Evolutionary conservation across 30 jellyfish, hydroid and myxozoan species (phyloP), one percentile per base, ranked within the genome.

Genomic region (Catostylus mosaicus): DNA sequence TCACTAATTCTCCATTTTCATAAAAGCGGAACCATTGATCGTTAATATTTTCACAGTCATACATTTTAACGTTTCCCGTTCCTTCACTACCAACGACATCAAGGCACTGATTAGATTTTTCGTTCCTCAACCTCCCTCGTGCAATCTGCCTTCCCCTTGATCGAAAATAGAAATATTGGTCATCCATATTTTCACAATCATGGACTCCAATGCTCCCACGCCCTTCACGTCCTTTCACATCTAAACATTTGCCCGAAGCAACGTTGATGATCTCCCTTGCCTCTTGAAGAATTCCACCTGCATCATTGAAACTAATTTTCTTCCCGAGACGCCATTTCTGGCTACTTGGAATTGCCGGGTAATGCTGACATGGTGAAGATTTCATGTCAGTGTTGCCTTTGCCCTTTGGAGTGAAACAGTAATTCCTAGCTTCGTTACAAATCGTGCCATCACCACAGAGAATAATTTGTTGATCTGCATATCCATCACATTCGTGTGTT

Each of bases 361-460:
- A 12, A 20, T 14, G 34, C 40, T 48, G 35, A 66, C 82, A 69
- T 8, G 34, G 12, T 9, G n/a, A 33, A 14, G 82, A 69, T 22
- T 36, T 35, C 37, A 69, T 66, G 31, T 69, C 48, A 27, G 51
- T 27, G 54, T 50, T 47, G 11, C 85, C 85, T 34, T 24, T 46
- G 23, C n/a, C n/a, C n/a, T n/a, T n/a, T n/a, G 85, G 73, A 11
- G 70, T 52, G 59, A 73, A 73, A 73, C 85, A 73, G 85, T 43
- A 73, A 12, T 73, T 73, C 60, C 24, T 30, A 30, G 59, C 70
- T 66, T 73, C 37, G 73, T 73, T 73, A 12, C 85, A 46, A 45
- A 73, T 73, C 54, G 85, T 73, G 30, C 85, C 82, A 36, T 69
- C 82, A 7, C 82, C 82, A 24, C 82, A 69, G 24, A 69, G 82